Evolutionary conservation across 2,888 invertebrate species (phyloP).

Genomic region (Noctua fimbriata): DNA sequence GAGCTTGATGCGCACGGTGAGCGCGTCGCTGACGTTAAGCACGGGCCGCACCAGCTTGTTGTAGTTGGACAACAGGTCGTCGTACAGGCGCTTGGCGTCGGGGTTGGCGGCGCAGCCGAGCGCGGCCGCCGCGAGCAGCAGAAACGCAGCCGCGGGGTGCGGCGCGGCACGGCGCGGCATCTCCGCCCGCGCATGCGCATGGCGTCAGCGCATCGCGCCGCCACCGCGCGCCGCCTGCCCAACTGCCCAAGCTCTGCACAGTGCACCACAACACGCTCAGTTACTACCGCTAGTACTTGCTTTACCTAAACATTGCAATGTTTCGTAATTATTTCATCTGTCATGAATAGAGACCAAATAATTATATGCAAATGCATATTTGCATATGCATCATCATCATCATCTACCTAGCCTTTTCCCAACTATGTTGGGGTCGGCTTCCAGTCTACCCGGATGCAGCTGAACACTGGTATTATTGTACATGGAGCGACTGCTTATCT

Average conservation of each 20-base stretch:
- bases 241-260: conserved; percentile 50
- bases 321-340: background rate
- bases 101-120: conserved; percentile 97
- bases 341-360: background rate
- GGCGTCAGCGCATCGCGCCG: conserved; percentile 84
- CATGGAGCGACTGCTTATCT: too few species aligned
- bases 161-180: conserved; percentile 85
- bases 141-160: conserved; percentile 78
- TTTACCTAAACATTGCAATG: background rate
- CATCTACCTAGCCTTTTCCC: background rate
- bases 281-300: background rate
- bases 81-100: conserved; percentile 98
- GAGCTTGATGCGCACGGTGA: conserved; percentile 98
- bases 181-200: conserved; percentile 84
- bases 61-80: conserved; percentile 98
- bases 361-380: background rate
- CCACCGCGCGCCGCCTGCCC: conserved; percentile 73
- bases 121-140: conserved; percentile 78
- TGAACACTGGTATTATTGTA: too few species aligned
- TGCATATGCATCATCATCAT: background rate
- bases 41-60: conserved; percentile 99
- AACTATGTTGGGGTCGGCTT: too few species aligned
- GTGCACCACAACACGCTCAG: conserved; percentile 18
- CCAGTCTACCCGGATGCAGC: too few species aligned
- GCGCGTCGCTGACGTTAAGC: conserved; percentile 98